Evolutionary conservation across 2,797 vertebrate genomes (phyloP), one percentile per base, ranked within the genome.

Genomic region (Pachyuromys duprasi): DNA sequence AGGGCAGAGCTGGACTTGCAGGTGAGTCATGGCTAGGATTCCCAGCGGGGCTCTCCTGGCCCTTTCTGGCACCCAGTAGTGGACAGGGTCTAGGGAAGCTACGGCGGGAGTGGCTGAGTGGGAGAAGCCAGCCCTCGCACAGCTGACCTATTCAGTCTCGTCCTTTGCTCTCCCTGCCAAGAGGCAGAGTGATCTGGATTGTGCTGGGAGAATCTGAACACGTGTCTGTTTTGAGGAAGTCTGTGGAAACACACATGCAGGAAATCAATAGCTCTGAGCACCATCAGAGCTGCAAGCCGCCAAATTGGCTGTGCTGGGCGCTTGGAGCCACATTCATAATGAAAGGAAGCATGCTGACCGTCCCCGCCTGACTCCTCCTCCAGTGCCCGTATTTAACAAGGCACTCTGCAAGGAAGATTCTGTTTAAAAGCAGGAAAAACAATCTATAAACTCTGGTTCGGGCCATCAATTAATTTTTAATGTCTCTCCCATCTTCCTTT

Each of bases 381-480:
- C 18, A 20, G 33, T 22, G 11, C 60, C 70, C 24, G 0, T 13
- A 12, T 63, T 55, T 31, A 45, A 53, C 31, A 79, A 67, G 60
- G 76, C 94, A 49, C 24, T 57, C 94, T 28, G 22, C n/a, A 67
- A 39, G 90, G 82, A 55, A 57, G 74, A 55, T 63, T 70, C 3
- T 26, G 14, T 70, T 57, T 42, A 57, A 90, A 91, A 81, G 31
- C 70, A 60, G 60, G 33, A 55, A 28, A 33, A 74, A 14, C 60
- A n/a, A 81, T 53, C 74, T 86, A 26, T 81, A 93, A 93, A 69
- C 93, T 49, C 42, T 65, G 79, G 26, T 74, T 65, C 60, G 3
- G 31, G 74, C 86, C 86, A 62, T 79, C 75, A 49, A 81, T 91
- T 93, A 72, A 62, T 76, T 82, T 91, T 86, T 69, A 76, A 39